Base-by-base conservation (phyloP, 64 coral and sea anemone genomes). In the Platygyra sinensis region DNA sequence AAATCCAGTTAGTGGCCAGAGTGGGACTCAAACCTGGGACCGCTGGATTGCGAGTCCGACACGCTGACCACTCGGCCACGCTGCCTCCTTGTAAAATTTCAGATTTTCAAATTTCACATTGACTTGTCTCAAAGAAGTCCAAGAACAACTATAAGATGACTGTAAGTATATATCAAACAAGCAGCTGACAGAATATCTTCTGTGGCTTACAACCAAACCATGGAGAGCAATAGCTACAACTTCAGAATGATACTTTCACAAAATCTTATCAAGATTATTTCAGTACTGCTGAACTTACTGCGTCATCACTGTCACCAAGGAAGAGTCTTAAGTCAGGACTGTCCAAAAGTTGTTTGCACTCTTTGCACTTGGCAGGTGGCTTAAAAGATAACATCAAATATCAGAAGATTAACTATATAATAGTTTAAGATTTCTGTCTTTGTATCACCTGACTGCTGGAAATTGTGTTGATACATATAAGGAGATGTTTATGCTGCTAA, bases 241-340 rank as follows among this genome's bases (percentile, higher is more conserved):
- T 36, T 36, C 1, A 65, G 6, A n/a, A n/a, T n/a, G n/a, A 65
- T 19, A 65, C 65, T 11, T 69, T 69, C n/a, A 11, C 1, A 25
- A 6, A 69, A 69, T 27, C 25, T 15, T 57, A 12, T 69, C 65
- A 69, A 69, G 24, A 11, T 10, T 8, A 24, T 25, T 69, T 10
- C 10, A 69, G 25, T n/a, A 69, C 25, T 25, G 24, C 63, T 67
- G 63, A 50, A 85, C 94, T 96, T 89, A 96, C 94, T 62, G 95
- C 91, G 84, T 97, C 95, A 64, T 93, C 92, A 94, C 91, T 63
- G 83, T 94, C 91, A 67, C 95, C 95, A 77, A 32, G 67, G 52
- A 97, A 97, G 28, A 97, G 91, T 42, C 89, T 79, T n/a, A 97
- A 86, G 60, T 97, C 95, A 25, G 91, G 83, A 87, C 73, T 97